Base-by-base conservation (phyloP, 1,140 invertebrate species). In the Phymorhynchus buccinoides region DNA sequence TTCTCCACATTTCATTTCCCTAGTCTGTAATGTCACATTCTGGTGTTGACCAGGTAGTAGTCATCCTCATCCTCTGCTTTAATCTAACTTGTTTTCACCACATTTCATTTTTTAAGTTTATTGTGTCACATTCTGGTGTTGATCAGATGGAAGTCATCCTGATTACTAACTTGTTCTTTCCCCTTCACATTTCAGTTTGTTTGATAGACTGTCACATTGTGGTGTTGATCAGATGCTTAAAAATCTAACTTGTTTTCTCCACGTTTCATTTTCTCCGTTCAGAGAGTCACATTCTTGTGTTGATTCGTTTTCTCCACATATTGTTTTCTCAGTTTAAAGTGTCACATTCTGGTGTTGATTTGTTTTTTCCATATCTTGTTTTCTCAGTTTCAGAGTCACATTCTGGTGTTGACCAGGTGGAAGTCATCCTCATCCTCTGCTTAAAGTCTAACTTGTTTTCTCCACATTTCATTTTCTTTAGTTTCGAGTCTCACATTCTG, bases 381-480 rank as follows among this genome's bases (percentile, higher is more conserved):
- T 16, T 6, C 4, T n/a, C 62, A 6, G 30, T n/a, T 6, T 27
- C 22, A 6, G 30, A 4, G 62, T n/a, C 22, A 9, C 79, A 80
- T 80, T 22, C n/a, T n/a, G 22, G 79, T 80, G 79, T 80, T 80
- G 39, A 80, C 44, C 6, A 80, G 44, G 22, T 37, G 44, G 75
- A n/a, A 44, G n/a, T 85, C 84, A 9, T 81, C 80, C 35, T 85
- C 80, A 22, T 75, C 44, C n/a, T 27, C 48, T 30, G 18, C 71
- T 30, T 14, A 52, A 52, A 52, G 9, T 52, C 9, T 52, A 12
- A 12, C 22, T 52, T 9, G 9, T 52, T 52, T 52, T 52, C 22
- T 22, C 22, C 22, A 9, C 9, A 9, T 52, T 52, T 9, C 48
- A 22, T 52, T 9, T 52, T 52, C 22, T 52, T 52, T 27, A 9